Evolutionary conservation across 1,140 invertebrate genomes (phyloP).

Genomic region (Eueides isabella): DNA sequence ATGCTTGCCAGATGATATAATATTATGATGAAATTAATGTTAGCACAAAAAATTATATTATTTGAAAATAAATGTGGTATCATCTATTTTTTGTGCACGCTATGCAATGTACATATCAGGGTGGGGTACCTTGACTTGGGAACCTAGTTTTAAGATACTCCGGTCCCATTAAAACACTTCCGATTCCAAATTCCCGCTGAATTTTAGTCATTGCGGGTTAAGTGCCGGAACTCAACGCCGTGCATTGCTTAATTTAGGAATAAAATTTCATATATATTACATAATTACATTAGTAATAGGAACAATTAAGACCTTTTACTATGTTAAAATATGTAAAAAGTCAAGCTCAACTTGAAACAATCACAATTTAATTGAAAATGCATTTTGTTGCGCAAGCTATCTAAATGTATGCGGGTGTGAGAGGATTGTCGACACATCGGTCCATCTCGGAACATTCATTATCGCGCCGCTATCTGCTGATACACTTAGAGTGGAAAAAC

Average conservation of each 20-base stretch:
- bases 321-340: not conserved
- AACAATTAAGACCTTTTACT: not conserved
- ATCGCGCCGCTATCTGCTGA: conserved; percentile 29
- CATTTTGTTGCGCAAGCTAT: conserved; percentile 9
- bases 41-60: too few relatives aligned
- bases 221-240: too few relatives aligned
- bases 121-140: too few relatives aligned
- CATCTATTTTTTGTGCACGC: too few relatives aligned
- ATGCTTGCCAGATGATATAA: not conserved
- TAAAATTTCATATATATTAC: too few relatives aligned
- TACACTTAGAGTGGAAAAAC: conserved; percentile 33
- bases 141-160: too few relatives aligned
- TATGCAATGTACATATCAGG: too few relatives aligned
- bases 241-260: too few relatives aligned
- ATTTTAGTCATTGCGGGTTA: too few relatives aligned
- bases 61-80: not conserved
- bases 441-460: conserved; percentile 27
- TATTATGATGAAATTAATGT: not conserved
- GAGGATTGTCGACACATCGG: conserved; percentile 16
- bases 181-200: too few relatives aligned
- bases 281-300: too few relatives aligned
- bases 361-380: conserved; percentile 19
- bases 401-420: conserved; percentile 11
- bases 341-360: not conserved
- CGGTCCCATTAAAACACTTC: too few relatives aligned